phyloP scores from a whole-genome alignment of 2,797 vertebrate genomes.

The Thaleichthys pacificus region DNA sequence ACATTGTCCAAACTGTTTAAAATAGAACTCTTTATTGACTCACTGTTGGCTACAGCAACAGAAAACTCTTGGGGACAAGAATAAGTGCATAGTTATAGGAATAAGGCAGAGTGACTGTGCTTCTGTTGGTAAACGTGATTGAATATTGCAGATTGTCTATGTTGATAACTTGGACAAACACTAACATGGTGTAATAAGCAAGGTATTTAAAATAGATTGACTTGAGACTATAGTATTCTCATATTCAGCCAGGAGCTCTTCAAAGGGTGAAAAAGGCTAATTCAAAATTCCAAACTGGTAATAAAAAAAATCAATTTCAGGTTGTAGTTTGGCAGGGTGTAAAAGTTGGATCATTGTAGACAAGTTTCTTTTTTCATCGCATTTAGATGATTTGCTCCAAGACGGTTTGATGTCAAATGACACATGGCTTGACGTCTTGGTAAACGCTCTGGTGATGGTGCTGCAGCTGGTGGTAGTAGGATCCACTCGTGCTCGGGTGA shows the following conservation, averaged over 20 bases:
- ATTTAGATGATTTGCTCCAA: background rate
- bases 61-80: constrained; percentile 11
- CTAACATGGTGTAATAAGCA: background rate
- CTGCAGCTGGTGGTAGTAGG: constrained; percentile 82
- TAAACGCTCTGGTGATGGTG: constrained; percentile 86
- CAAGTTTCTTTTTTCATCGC: too few species aligned
- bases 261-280: too few species aligned
- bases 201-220: background rate
- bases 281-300: too few species aligned
- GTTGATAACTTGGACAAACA: background rate
- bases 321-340: too few species aligned
- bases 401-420: constrained; percentile 76
- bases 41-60: constrained; percentile 30
- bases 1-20: constrained; percentile 20
- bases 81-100: constrained; percentile 33
- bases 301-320: too few species aligned
- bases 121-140: constrained; percentile 14
- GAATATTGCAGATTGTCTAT: constrained; percentile 19
- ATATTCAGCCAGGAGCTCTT: background rate
- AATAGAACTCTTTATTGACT: constrained; percentile 51
- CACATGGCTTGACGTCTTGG: constrained; percentile 93
- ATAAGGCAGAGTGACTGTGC: constrained; percentile 20
- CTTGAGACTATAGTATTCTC: background rate
- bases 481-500: constrained; percentile 84
- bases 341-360: too few species aligned